phyloP scores from a whole-genome alignment of 1,140 invertebrate species.

The Drosophila cardini region DNA sequence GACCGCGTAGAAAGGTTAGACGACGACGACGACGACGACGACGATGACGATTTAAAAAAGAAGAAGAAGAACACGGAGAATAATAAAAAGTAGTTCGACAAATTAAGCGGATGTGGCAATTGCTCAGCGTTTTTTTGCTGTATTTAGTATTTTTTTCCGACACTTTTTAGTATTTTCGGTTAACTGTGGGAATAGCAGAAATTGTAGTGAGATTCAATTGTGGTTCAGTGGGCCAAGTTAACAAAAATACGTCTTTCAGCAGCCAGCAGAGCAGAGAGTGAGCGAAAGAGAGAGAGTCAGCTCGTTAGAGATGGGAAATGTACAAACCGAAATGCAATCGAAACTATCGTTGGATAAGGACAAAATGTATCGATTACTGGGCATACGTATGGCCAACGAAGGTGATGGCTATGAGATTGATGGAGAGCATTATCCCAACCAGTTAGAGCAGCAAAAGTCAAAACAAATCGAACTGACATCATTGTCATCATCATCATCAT shows the following conservation, averaged over 20 bases:
- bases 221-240: background rate
- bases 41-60: constrained; percentile 21
- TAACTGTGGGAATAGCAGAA: constrained; percentile 11
- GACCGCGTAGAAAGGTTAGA: constrained; percentile 31
- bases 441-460: background rate
- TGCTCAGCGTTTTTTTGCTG: constrained; percentile 49
- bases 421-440: background rate
- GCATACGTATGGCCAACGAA: constrained; percentile 40
- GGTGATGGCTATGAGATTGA: constrained; percentile 21
- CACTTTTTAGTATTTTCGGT: constrained; percentile 7
- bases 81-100: constrained; percentile 57
- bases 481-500: background rate
- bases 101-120: constrained; percentile 77
- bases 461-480: background rate
- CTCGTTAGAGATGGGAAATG: background rate
- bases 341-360: constrained; percentile 17
- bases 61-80: constrained; percentile 2
- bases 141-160: background rate
- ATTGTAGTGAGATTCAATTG: constrained; percentile 3
- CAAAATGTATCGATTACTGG: constrained; percentile 26
- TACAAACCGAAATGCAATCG: background rate
- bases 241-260: background rate
- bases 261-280: background rate
- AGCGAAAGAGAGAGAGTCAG: background rate
- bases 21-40: constrained; percentile 14